Evolutionary conservation across 2,888 invertebrate genomes (phyloP).

Genomic region (Heteromurus nitidus): DNA sequence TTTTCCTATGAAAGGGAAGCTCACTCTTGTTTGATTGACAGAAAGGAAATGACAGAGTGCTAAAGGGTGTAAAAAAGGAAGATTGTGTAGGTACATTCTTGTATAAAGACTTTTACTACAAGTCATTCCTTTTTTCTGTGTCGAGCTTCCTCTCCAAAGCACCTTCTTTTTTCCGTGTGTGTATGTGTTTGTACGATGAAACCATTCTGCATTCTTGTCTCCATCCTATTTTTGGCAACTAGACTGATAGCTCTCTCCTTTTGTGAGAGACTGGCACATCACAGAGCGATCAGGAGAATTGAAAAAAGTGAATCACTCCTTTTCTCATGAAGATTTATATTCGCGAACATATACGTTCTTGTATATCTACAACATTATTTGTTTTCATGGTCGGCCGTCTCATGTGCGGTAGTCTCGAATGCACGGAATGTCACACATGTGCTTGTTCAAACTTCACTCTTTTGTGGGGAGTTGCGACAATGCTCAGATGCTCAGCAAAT

Average conservation of each 20-base stretch:
- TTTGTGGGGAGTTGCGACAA: no score
- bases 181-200: not conserved
- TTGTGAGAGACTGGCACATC: not conserved
- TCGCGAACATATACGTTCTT: not conserved
- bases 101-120: not conserved
- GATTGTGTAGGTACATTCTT: slow-evolving; percentile 5
- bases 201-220: slow-evolving; percentile 2
- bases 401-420: no score
- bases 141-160: not conserved
- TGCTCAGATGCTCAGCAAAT: no score
- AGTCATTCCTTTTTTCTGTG: not conserved
- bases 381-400: no score
- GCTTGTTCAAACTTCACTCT: no score
- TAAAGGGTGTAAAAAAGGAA: slow-evolving; percentile 21
- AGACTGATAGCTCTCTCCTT: not conserved
- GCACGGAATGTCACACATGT: no score
- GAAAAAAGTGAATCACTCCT: slow-evolving; percentile 17
- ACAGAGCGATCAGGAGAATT: not conserved
- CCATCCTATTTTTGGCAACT: slow-evolving; percentile 21
- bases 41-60: slow-evolving; percentile 59
- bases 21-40: slow-evolving; percentile 54
- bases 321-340: not conserved
- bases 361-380: no score
- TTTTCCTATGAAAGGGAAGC: no score
- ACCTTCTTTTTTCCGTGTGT: not conserved